These are phyloP conservation scores for Dasyprocta punctata DNA, from an alignment of 2,113 vertebrate species.

Conservation along the genomic window DNA sequence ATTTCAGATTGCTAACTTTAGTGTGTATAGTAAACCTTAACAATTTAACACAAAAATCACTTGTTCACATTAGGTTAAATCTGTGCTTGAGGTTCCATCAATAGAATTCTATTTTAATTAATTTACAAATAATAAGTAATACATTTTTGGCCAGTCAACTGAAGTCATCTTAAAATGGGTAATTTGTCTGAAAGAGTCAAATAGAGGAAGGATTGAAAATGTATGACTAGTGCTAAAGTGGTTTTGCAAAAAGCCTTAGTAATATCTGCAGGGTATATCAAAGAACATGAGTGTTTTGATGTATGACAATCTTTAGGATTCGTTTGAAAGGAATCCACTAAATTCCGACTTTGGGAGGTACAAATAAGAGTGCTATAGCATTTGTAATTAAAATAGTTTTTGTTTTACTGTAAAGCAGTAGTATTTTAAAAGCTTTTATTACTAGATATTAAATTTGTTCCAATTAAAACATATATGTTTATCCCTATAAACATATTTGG, in stretches of 20 bases:
- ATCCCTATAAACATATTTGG: background rate
- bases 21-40: background rate
- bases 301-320: background rate
- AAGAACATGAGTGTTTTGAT: background rate
- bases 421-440: background rate
- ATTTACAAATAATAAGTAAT: background rate
- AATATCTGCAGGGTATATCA: background rate
- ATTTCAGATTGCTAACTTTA: background rate
- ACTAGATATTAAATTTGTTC: background rate
- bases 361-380: background rate
- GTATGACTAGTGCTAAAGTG: background rate
- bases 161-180: background rate
- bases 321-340: background rate
- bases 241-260: background rate
- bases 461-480: background rate
- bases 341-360: background rate
- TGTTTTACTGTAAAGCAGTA: background rate
- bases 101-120: background rate
- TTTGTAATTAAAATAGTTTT: background rate
- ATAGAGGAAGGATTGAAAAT: background rate
- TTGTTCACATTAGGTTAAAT: background rate
- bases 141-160: background rate
- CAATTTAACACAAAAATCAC: background rate
- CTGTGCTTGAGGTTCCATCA: background rate
- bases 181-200: constrained; percentile 18